phyloP scores from a whole-genome alignment of 1,140 invertebrate genomes.

The Littorina saxatilis region DNA sequence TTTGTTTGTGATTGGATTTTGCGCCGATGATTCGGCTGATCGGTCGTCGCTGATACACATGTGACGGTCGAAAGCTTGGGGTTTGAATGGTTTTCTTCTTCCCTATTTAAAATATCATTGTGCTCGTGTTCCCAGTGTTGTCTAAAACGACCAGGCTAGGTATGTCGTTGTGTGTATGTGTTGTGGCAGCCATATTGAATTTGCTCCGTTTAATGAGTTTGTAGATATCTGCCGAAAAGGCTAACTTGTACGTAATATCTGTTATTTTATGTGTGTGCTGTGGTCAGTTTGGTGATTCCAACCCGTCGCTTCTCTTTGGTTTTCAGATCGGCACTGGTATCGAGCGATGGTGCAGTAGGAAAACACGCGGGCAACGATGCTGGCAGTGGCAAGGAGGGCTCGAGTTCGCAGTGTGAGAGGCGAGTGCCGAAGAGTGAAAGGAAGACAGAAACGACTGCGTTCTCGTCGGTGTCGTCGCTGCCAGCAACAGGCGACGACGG shows the following conservation, averaged over 20 bases:
- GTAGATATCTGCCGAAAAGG: neutral
- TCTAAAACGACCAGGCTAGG: neutral
- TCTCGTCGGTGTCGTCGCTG: neutral
- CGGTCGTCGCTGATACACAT: too few species aligned
- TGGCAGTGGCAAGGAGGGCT: neutral
- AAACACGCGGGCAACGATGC: neutral
- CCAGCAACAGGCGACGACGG: constrained; percentile 10
- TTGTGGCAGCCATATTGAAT: constrained; percentile 64
- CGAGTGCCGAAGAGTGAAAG: constrained; percentile 2
- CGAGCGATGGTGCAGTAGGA: neutral
- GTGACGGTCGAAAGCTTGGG: too few species aligned
- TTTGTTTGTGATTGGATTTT: constrained; percentile 27
- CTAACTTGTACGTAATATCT: neutral
- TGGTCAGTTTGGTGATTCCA: neutral
- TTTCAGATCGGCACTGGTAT: neutral
- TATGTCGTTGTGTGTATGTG: neutral
- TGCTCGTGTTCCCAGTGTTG: too few species aligned
- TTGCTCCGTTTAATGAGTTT: constrained; percentile 38
- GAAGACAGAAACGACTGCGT: neutral
- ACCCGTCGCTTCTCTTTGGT: neutral
- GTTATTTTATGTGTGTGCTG: neutral
- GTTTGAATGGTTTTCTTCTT: too few species aligned
- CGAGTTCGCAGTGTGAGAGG: neutral
- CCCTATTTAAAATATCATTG: too few species aligned
- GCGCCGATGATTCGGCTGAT: too few species aligned